Evolutionary conservation across 2,888 invertebrate genomes (phyloP).

Genomic region (Melanotus villosus): DNA sequence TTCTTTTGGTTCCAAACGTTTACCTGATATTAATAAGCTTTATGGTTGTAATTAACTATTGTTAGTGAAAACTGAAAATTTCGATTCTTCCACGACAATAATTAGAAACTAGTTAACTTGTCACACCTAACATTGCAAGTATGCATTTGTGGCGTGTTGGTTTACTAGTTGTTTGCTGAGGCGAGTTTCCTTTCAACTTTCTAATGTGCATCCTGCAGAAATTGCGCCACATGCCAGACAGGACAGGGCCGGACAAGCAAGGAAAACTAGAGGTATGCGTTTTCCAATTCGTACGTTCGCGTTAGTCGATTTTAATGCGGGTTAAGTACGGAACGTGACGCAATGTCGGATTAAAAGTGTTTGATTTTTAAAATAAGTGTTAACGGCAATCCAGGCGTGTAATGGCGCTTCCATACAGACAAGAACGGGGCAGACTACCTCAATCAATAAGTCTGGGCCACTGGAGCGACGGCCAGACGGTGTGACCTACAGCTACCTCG

Average conservation of each 20-base stretch:
- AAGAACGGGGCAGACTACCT: conserved; percentile 49
- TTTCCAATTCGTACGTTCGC: not conserved
- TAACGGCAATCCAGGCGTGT: conserved; percentile 28
- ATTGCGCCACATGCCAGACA: not conserved
- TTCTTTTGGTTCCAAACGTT: too few species aligned
- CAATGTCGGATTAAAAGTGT: conserved; percentile 19
- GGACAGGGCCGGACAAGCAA: not conserved
- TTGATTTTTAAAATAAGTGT: conserved; percentile 32
- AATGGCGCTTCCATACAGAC: conserved; percentile 29
- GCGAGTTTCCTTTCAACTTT: conserved; percentile 23
- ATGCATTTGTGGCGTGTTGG: not conserved
- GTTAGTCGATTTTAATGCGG: not conserved
- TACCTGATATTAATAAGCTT: too few species aligned
- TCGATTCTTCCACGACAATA: too few species aligned
- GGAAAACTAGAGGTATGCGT: too few species aligned
- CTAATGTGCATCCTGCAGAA: conserved; percentile 20
- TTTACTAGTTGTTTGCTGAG: not conserved
- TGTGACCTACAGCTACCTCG: conserved; percentile 63
- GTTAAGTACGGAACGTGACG: conserved; percentile 5
- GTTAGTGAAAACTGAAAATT: too few species aligned
- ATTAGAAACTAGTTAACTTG: too few species aligned
- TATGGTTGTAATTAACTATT: too few species aligned
- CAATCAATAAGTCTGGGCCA: conserved; percentile 55
- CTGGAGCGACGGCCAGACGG: conserved; percentile 59
- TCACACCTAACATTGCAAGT: not conserved